Base-by-base conservation (phyloP, 2,113 vertebrate species). In the Megaleporinus macrocephalus region DNA sequence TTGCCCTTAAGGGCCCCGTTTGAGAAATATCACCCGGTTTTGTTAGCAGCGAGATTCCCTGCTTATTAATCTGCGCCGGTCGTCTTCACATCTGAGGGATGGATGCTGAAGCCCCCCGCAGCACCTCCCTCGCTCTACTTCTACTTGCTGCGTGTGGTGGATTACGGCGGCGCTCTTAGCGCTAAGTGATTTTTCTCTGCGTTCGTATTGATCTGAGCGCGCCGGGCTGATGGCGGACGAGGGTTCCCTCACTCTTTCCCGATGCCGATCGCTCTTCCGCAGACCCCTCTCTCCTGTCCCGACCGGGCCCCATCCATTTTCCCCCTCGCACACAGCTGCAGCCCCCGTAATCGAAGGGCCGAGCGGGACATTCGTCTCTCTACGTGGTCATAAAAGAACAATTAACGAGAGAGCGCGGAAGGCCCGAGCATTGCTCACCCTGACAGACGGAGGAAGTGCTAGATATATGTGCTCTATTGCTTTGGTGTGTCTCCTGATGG, bases 61-160 rank as follows among this genome's bases (percentile, higher is more conserved):
- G 90, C 86, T 91, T 92, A 94, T 95, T 95, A 92, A 94, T 94
- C 93, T 94, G 88, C 73, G 78, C 62, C 76, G 88, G 86, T 89
- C 89, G 78, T 85, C 84, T 85, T 24, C n/a, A 36, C 36, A 3
- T 36, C 36, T 36, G 36, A 36, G 7, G 36, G 47, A 14, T 49
- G 47, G 47, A 49, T 49, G 47, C 47, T 5, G 13, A 49, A 49
- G 47, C 68, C 81, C 83, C n/a, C 47, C 36, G 15, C 9, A 41
- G 10, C 70, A 18, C 65, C 47, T 16, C 47, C 72, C 82, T 69
- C 83, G 75, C 27, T 73, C 80, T 80, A 79, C 77, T 82, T 81
- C 73, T 83, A 82, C 71, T 81, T 77, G 80, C 86, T 75, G 41
- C 76, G 86, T 89, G 87, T 85, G 78, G 88, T 84, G 83, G 80